Evolutionary conservation across 2,888 invertebrate genomes (phyloP).

Genomic region (Drosophila heteroneura): DNA sequence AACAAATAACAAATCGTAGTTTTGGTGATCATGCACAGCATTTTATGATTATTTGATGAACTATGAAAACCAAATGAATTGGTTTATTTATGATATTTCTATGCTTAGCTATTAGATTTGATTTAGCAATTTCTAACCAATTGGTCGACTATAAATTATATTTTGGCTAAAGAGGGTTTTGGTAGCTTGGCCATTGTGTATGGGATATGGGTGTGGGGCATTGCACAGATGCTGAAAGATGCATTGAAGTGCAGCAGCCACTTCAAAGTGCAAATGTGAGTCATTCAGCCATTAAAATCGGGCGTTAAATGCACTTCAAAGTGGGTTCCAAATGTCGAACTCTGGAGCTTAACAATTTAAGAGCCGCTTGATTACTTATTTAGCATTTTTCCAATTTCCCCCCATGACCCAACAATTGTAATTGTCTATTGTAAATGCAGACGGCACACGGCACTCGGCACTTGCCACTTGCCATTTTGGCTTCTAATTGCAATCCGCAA

Average conservation of each 20-base stretch:
- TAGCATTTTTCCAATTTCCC: slow-evolving; percentile 80
- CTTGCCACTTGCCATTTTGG: slow-evolving; percentile 46
- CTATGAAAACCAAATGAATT: neutral
- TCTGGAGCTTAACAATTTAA: slow-evolving; percentile 30
- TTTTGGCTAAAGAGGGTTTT: neutral
- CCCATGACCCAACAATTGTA: slow-evolving; percentile 58
- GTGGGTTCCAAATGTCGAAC: slow-evolving; percentile 31
- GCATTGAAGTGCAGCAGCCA: slow-evolving; percentile 67
- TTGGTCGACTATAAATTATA: slow-evolving; percentile 9
- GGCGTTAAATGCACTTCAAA: slow-evolving; percentile 51
- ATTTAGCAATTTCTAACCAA: slow-evolving; percentile 6
- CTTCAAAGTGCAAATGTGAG: slow-evolving; percentile 78
- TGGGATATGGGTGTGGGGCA: slow-evolving; percentile 2
- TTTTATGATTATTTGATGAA: neutral
- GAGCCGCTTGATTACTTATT: slow-evolving; percentile 78
- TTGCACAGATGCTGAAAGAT: slow-evolving; percentile 13
- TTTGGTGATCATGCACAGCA: neutral
- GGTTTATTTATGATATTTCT: neutral
- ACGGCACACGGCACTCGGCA: slow-evolving; percentile 31
- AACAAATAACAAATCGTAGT: neutral
- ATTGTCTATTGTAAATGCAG: slow-evolving; percentile 59
- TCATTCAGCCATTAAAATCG: slow-evolving; percentile 47
- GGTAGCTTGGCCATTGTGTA: neutral
- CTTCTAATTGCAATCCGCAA: slow-evolving; percentile 72
- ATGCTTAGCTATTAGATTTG: neutral